phyloP scores from a whole-genome alignment of 2,797 vertebrate species.

The Girardinus metallicus region DNA sequence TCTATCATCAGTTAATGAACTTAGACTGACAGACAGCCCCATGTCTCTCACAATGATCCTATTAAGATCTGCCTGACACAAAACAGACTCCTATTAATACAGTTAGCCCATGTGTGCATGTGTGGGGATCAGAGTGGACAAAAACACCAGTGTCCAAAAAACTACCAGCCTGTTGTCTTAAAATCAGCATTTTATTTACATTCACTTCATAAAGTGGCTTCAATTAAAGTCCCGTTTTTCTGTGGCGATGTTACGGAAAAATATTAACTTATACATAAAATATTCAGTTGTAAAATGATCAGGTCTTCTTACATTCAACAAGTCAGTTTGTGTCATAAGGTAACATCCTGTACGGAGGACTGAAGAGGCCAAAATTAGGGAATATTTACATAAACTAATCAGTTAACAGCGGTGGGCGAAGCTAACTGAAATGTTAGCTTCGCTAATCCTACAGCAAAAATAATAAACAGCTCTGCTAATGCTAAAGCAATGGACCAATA shows the following conservation, averaged over 20 bases:
- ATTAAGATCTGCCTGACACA: conserved; percentile 94
- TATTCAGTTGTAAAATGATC: neutral
- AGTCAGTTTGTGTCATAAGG: neutral
- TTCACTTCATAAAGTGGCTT: neutral
- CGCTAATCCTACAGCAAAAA: neutral
- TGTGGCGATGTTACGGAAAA: neutral
- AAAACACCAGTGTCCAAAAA: conserved; percentile 45
- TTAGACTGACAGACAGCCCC: conserved; percentile 96
- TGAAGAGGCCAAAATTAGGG: neutral
- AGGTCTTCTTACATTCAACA: neutral
- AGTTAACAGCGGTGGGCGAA: neutral
- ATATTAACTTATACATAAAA: neutral
- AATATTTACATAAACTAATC: neutral
- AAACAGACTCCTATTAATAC: conserved; percentile 92
- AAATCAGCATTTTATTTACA: neutral
- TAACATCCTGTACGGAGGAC: neutral
- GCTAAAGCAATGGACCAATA: no score
- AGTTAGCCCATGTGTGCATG: conserved; percentile 76
- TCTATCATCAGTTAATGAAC: conserved; percentile 93
- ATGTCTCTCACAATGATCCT: conserved; percentile 93
- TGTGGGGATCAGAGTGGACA: conserved; percentile 39
- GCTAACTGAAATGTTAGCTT: neutral
- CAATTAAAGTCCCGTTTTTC: neutral
- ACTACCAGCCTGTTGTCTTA: neutral
- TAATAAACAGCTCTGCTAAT: no score